Conservation (phyloP, 1,140 invertebrate genomes). For the Centruroides vittatus region DNA sequence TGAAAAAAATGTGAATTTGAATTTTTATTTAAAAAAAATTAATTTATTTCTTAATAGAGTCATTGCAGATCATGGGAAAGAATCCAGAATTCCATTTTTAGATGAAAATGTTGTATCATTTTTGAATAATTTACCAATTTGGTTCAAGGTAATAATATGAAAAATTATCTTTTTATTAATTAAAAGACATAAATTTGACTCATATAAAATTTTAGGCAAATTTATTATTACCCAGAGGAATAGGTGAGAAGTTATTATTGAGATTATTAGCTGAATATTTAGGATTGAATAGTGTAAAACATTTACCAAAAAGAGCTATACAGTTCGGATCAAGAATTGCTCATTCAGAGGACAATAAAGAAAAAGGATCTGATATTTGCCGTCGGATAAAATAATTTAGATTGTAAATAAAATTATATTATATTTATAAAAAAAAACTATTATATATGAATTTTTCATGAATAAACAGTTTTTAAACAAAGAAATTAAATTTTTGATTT, state of each 20-base stretch:
- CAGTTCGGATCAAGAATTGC: constrained; percentile 97
- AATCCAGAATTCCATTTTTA: constrained; percentile 71
- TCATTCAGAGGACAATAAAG: constrained; percentile 56
- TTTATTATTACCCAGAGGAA: constrained; percentile 42
- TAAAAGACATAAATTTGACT: neutral
- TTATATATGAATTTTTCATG: no score
- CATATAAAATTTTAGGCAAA: constrained; percentile 54
- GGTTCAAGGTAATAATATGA: constrained; percentile 46
- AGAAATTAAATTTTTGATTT: no score
- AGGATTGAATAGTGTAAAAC: constrained; percentile 47
- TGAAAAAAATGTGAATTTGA: no score
- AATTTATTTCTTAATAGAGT: constrained; percentile 22
- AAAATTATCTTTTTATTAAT: neutral
- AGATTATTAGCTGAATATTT: constrained; percentile 58
- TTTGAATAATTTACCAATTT: constrained; percentile 50
- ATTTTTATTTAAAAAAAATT: no score
- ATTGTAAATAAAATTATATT: no score
- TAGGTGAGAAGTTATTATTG: constrained; percentile 88
- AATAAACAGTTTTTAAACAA: no score
- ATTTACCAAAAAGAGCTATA: constrained; percentile 76
- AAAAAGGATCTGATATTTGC: constrained; percentile 61
- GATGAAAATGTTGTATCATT: constrained; percentile 76
- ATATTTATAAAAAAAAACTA: no score
- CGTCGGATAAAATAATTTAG: no score
- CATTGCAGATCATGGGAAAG: constrained; percentile 37